Evolutionary conservation across 2,113 vertebrate genomes (phyloP).

Genomic region (Balaeniceps rex): DNA sequence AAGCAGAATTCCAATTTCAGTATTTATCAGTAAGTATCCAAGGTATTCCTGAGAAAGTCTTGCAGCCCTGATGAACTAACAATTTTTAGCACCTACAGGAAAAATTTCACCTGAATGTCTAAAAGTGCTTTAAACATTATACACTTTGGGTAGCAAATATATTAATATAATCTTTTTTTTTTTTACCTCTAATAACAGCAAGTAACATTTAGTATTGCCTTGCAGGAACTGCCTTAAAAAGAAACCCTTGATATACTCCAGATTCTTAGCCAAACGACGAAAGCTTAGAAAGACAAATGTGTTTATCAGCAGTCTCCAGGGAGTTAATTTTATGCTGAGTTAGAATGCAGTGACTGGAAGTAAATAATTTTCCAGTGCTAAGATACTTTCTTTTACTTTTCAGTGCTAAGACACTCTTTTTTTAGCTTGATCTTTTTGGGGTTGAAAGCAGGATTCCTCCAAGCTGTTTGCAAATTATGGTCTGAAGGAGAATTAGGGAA

Average conservation of each 20-base stretch:
- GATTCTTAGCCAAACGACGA: neutral
- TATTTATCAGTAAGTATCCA: neutral
- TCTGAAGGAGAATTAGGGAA: conserved; percentile 34
- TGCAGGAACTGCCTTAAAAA: neutral
- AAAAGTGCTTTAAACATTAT: neutral
- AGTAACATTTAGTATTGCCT: neutral
- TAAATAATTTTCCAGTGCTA: neutral
- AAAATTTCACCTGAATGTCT: neutral
- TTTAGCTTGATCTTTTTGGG: neutral
- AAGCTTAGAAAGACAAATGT: neutral
- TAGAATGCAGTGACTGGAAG: neutral
- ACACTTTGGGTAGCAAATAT: neutral
- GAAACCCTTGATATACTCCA: neutral
- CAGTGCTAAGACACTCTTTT: neutral
- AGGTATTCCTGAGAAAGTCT: neutral
- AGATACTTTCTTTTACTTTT: neutral
- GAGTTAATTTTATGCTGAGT: neutral
- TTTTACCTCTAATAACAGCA: neutral
- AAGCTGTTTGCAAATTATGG: neutral
- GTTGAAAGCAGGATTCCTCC: neutral
- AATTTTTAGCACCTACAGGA: neutral
- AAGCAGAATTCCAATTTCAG: neutral
- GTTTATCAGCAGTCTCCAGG: neutral
- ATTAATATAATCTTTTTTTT: neutral
- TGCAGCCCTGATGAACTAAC: neutral